Evolutionary conservation across 2,797 vertebrate genomes (phyloP).

Genomic region (Gymnoscopelus braueri): DNA sequence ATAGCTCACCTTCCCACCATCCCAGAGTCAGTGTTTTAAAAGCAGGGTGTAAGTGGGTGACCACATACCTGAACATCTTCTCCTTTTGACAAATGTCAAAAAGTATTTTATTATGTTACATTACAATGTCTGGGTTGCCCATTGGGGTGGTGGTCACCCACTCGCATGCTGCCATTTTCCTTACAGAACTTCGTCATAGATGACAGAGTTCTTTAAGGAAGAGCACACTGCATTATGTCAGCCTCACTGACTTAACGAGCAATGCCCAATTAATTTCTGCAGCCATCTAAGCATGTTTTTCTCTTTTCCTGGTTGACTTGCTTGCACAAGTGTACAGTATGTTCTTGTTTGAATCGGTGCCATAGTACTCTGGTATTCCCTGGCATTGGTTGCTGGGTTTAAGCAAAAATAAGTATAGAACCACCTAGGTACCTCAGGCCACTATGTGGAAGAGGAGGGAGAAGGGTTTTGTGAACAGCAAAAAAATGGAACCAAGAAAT

Average conservation of each 20-base stretch:
- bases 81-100: not conserved
- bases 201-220: conserved; percentile 75
- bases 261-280: conserved; percentile 48
- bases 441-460: conserved; percentile 91
- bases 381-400: conserved; percentile 82
- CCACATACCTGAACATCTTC: conserved; percentile 21
- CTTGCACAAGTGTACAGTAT: conserved; percentile 76
- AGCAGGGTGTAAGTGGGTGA: conserved; percentile 29
- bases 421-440: conserved; percentile 90
- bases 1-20: conserved; percentile 96
- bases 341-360: conserved; percentile 78
- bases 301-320: conserved; percentile 62
- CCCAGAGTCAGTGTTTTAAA: conserved; percentile 87
- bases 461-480: conserved; percentile 87
- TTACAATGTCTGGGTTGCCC: too few relatives aligned
- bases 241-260: conserved; percentile 44
- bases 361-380: conserved; percentile 63
- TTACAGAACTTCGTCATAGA: conserved; percentile 66
- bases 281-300: conserved; percentile 52
- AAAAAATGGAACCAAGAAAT: conserved; percentile 85
- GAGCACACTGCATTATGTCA: conserved; percentile 39
- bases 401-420: conserved; percentile 85
- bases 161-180: conserved; percentile 47
- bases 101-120: conserved; percentile 5
- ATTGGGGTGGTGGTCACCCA: conserved; percentile 33